Conservation (phyloP, 2,113 vertebrate genomes). For the Scopus umbretta region DNA sequence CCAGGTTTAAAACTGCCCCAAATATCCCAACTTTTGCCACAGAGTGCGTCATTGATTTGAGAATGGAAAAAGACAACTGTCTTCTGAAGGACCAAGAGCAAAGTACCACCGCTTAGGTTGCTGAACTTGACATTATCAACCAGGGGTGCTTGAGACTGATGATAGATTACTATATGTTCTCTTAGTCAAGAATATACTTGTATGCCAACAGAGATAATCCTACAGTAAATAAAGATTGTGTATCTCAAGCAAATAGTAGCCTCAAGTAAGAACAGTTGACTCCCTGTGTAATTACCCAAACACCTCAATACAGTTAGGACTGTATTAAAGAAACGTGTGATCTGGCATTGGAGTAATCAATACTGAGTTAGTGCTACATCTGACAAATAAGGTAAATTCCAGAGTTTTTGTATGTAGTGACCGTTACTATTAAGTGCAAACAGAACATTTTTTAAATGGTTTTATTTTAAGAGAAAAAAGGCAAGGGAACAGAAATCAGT, state of each 20-base stretch:
- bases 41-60: background rate
- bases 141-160: background rate
- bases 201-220: background rate
- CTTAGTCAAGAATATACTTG: background rate
- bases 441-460: background rate
- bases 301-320: background rate
- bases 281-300: background rate
- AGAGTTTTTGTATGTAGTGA: background rate
- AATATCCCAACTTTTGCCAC: background rate
- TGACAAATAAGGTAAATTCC: background rate
- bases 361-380: background rate
- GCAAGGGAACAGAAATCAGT: background rate
- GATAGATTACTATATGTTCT: background rate
- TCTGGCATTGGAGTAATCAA: background rate
- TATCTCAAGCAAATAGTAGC: background rate
- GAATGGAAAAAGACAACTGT: background rate
- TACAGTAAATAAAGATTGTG: background rate
- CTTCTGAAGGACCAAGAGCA: background rate
- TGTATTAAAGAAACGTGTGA: background rate
- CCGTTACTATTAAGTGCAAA: background rate
- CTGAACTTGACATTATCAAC: background rate
- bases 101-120: background rate
- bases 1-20: background rate
- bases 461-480: background rate
- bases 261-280: background rate